Conservation (phyloP, 2,888 invertebrate species). For the Tetrapedia diversipes region DNA sequence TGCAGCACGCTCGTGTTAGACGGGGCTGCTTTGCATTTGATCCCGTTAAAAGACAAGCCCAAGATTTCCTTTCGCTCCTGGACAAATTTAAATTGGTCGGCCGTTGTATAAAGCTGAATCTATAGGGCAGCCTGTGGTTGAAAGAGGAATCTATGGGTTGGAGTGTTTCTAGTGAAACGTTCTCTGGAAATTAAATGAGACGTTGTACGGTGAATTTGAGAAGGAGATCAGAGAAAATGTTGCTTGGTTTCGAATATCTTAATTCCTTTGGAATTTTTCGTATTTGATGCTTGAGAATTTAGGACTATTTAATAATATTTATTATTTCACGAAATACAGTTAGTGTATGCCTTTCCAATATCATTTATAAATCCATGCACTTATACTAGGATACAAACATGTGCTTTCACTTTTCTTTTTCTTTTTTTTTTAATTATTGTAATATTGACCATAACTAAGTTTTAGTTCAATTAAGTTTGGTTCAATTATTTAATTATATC, state of each 20-base stretch:
- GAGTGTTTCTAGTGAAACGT: not conserved
- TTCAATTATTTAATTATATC: slow-evolving; percentile 16
- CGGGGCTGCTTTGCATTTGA: slow-evolving; percentile 61
- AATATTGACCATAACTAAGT: slow-evolving; percentile 14
- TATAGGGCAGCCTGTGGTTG: slow-evolving; percentile 8
- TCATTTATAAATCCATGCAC: slow-evolving; percentile 72
- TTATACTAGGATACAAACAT: slow-evolving; percentile 67
- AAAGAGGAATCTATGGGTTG: slow-evolving; percentile 14
- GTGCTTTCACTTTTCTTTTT: too few relatives aligned
- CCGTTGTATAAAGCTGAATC: slow-evolving; percentile 26
- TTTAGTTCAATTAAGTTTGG: too few relatives aligned
- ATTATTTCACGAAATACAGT: slow-evolving; percentile 78
- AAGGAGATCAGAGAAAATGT: not conserved
- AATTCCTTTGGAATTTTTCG: too few relatives aligned
- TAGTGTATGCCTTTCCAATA: slow-evolving; percentile 75
- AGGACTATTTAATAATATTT: too few relatives aligned
- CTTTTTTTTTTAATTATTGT: slow-evolving; percentile 11
- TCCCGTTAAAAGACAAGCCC: slow-evolving; percentile 64
- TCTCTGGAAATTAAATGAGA: slow-evolving; percentile 26
- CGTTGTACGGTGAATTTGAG: not conserved
- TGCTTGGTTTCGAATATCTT: too few relatives aligned
- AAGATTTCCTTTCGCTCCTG: slow-evolving; percentile 41
- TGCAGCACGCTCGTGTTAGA: slow-evolving; percentile 1
- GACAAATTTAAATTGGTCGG: slow-evolving; percentile 49
- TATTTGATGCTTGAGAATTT: too few relatives aligned